Percentiles rank a stretch among this genome's conserved stretches.
These are phyloP conservation scores for Esperia sulphurella DNA, from an alignment of 2,888 invertebrate species.

Conservation along the genomic window DNA sequence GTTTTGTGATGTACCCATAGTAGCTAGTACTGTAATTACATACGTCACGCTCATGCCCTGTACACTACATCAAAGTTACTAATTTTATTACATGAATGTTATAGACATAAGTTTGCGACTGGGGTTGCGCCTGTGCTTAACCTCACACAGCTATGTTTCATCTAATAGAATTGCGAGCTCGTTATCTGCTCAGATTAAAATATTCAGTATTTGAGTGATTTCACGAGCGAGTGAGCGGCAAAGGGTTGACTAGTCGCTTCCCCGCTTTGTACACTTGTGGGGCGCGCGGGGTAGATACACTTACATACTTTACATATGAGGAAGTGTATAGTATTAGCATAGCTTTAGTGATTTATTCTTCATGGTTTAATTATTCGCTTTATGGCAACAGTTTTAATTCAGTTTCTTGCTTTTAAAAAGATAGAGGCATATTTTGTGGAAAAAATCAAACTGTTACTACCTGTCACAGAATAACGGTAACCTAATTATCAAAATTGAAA, in stretches of 20 bases:
- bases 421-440: constrained; percentile 13
- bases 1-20: too few species aligned
- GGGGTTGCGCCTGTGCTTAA: constrained; percentile 46
- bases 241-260: constrained; percentile 78
- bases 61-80: too few species aligned
- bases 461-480: constrained; percentile 31
- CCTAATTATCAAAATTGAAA: constrained; percentile 40
- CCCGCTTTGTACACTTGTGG: constrained; percentile 77
- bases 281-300: constrained; percentile 50
- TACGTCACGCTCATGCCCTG: too few species aligned
- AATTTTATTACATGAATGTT: too few species aligned
- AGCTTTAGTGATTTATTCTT: constrained; percentile 3
- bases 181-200: constrained; percentile 80
- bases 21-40: background rate
- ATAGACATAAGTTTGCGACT: background rate
- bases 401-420: background rate
- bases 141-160: constrained; percentile 73
- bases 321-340: constrained; percentile 46
- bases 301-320: constrained; percentile 58
- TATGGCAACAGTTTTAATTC: background rate
- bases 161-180: constrained; percentile 79
- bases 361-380: background rate
- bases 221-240: constrained; percentile 78
- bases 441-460: constrained; percentile 4
- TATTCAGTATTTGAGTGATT: constrained; percentile 80